A percentile compares a stretch with the other conserved stretches of the same genome.
Evolutionary conservation across 1,140 invertebrate genomes (phyloP).

Genomic region (Gryllus bimaculatus): DNA sequence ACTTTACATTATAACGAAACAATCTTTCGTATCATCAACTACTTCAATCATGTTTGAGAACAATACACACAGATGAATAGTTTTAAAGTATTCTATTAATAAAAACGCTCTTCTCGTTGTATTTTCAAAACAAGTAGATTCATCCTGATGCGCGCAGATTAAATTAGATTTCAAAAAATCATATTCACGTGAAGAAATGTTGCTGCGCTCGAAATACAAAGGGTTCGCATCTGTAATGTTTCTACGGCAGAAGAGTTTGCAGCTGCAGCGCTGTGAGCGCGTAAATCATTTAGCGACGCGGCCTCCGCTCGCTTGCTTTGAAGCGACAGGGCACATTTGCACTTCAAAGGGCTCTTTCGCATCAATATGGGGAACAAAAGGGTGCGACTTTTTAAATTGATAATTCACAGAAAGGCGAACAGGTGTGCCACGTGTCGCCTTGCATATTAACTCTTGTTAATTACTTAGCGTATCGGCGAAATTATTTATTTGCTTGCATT

Average conservation of each 20-base stretch:
- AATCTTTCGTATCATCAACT: too few species aligned
- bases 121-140: too few species aligned
- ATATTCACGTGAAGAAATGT: too few species aligned
- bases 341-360: not conserved
- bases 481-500: too few species aligned
- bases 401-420: not conserved
- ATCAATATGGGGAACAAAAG: not conserved
- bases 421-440: not conserved
- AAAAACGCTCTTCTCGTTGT: too few species aligned
- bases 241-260: not conserved
- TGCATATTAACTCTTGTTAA: not conserved
- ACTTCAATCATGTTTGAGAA: too few species aligned
- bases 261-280: not conserved
- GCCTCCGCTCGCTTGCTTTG: not conserved
- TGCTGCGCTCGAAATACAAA: too few species aligned
- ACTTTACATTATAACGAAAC: too few species aligned
- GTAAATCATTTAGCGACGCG: not conserved
- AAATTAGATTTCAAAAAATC: too few species aligned
- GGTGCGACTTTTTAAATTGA: conserved; percentile 1
- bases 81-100: too few species aligned
- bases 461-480: not conserved
- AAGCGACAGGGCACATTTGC: not conserved
- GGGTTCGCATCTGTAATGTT: not conserved
- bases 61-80: too few species aligned
- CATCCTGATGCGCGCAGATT: too few species aligned